Percentiles rank a stretch among this genome's conserved stretches.
phyloP scores from a whole-genome alignment of 2,113 vertebrate species.

The Marmota monax region DNA sequence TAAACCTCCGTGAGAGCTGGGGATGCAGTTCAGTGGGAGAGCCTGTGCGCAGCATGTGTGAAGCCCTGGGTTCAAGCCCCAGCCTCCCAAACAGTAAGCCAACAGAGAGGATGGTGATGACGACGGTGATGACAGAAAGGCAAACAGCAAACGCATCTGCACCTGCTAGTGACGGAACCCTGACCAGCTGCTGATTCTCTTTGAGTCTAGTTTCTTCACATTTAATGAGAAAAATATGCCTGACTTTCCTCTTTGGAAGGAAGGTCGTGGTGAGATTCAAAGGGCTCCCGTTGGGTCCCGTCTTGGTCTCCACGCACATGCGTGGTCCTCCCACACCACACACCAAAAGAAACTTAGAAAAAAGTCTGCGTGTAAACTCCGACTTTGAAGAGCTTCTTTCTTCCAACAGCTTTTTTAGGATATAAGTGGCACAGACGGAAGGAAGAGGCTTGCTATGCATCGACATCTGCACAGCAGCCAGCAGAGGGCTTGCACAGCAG shows the following conservation, averaged over 20 bases:
- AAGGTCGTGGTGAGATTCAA: neutral
- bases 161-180: neutral
- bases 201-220: neutral
- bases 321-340: too few relatives aligned
- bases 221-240: neutral
- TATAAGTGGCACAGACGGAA: too few relatives aligned
- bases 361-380: neutral
- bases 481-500: too few relatives aligned
- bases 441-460: fast-evolving
- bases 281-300: too few relatives aligned
- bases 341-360: neutral
- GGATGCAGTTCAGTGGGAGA: fast-evolving
- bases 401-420: neutral
- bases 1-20: neutral
- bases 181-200: neutral
- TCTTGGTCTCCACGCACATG: too few relatives aligned
- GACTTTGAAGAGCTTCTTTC: neutral
- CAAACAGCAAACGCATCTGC: too few relatives aligned
- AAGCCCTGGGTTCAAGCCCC: too few relatives aligned
- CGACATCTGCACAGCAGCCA: too few relatives aligned
- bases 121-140: too few relatives aligned
- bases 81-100: neutral
- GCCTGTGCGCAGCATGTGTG: neutral
- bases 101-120: too few relatives aligned
- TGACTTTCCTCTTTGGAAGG: neutral